Evolutionary conservation across 37 sponge, comb jelly and placozoan genomes (phyloP).

Genomic region (Ephydatia muelleri): DNA sequence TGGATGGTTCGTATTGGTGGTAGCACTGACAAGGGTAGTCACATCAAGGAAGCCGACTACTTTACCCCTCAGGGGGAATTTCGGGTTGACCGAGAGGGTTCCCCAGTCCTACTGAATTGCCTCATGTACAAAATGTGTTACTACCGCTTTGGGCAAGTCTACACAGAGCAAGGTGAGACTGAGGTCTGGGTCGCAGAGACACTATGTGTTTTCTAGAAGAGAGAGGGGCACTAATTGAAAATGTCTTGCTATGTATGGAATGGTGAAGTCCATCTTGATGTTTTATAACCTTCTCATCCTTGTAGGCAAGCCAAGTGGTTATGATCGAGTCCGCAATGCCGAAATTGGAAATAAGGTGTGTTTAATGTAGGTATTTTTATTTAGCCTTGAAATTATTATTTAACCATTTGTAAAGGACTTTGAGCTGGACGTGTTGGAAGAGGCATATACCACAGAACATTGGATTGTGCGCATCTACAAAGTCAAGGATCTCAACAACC

Average conservation of each 20-base stretch:
- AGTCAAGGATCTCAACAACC: slow-evolving; percentile 91
- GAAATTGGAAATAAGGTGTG: slow-evolving; percentile 95
- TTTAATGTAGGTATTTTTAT: neutral
- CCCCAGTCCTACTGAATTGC: slow-evolving; percentile 91
- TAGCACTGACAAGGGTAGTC: slow-evolving; percentile 89
- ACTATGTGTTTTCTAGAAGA: neutral
- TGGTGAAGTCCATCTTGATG: too few species aligned
- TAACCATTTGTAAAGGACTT: slow-evolving; percentile 82
- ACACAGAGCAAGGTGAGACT: slow-evolving; percentile 84
- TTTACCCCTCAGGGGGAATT: slow-evolving; percentile 97
- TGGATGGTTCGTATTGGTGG: slow-evolving; percentile 99
- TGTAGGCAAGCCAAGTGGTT: slow-evolving; percentile 92
- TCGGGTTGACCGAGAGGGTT: slow-evolving; percentile 95
- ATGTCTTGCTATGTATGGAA: too few species aligned
- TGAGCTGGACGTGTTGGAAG: slow-evolving; percentile 97
- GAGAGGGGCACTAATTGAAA: neutral
- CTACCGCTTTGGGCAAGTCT: slow-evolving; percentile 95
- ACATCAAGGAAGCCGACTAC: slow-evolving; percentile 96
- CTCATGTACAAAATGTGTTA: slow-evolving; percentile 99
- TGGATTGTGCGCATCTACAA: slow-evolving; percentile 99
- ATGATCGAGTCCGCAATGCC: slow-evolving; percentile 95
- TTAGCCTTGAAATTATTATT: neutral
- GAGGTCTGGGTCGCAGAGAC: neutral
- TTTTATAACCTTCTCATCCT: neutral
- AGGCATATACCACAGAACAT: slow-evolving; percentile 99